Percentiles rank a stretch among this genome's conserved stretches.
phyloP scores from a whole-genome alignment of 2,888 invertebrate genomes.

The Exocentrus adspersus region DNA sequence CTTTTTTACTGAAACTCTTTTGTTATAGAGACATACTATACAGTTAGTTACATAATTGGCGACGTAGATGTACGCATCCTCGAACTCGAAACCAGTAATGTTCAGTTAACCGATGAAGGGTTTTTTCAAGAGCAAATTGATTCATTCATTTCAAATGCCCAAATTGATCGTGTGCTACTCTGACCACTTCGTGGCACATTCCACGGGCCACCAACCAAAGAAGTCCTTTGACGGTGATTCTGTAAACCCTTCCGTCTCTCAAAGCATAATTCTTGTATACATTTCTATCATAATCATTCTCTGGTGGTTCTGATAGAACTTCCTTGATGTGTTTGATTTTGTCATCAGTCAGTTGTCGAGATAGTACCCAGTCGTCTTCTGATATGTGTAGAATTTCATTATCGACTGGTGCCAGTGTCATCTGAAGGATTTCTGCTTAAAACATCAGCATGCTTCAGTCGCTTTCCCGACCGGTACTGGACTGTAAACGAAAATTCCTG shows the following conservation, averaged over 20 bases:
- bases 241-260: background rate
- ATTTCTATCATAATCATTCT: slow-evolving; percentile 14
- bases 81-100: no score
- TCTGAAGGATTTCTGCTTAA: slow-evolving; percentile 6
- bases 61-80: no score
- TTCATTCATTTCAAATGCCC: no score
- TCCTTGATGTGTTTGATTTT: slow-evolving; percentile 26
- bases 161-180: no score
- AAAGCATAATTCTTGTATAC: background rate
- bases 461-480: slow-evolving; percentile 21
- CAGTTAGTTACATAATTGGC: no score
- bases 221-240: background rate
- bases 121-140: no score
- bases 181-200: no score
- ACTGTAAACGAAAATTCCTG: slow-evolving; percentile 41
- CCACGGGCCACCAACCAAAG: background rate
- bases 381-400: slow-evolving; percentile 21
- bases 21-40: no score
- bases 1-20: no score
- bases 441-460: slow-evolving; percentile 31
- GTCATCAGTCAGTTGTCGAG: slow-evolving; percentile 33
- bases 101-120: no score
- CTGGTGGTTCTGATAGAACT: slow-evolving; percentile 24
- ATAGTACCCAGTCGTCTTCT: slow-evolving; percentile 34
- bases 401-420: background rate